These are phyloP conservation scores for Pristionchus exspectatus DNA, from an alignment of 2,888 invertebrate species.

Conservation along the genomic window DNA sequence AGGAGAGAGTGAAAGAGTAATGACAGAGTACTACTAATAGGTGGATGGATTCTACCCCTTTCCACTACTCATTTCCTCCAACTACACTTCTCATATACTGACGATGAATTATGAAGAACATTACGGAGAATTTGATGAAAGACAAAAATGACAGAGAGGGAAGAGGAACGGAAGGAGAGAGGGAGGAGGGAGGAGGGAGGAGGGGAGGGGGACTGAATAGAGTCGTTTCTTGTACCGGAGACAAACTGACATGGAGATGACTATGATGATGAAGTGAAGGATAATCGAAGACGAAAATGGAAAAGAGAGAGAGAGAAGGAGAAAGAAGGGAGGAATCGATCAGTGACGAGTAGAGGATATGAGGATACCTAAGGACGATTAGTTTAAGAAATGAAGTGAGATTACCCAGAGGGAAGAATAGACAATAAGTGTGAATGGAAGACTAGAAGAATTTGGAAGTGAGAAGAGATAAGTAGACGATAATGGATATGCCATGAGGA, in stretches of 20 bases:
- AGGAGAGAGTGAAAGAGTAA: neutral
- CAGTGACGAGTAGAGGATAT: neutral
- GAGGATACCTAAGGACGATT: neutral
- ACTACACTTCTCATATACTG: neutral
- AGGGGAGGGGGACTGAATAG: neutral
- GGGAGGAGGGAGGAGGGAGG: neutral
- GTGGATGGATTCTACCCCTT: neutral
- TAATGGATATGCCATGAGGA: neutral
- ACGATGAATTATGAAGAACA: neutral
- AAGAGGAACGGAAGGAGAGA: neutral
- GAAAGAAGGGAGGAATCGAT: neutral
- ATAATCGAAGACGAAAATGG: neutral
- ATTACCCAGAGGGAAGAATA: neutral
- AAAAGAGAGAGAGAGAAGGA: slow-evolving; percentile 9
- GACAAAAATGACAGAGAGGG: neutral
- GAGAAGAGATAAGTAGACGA: neutral
- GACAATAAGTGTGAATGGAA: neutral
- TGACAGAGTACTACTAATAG: slow-evolving; percentile 16
- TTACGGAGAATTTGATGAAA: neutral
- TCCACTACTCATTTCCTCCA: neutral
- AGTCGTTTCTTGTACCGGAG: slow-evolving; percentile 23
- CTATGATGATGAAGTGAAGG: slow-evolving; percentile 22
- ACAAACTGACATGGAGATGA: neutral
- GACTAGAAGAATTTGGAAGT: neutral
- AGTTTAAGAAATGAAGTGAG: neutral